Conservation (phyloP, 2,888 invertebrate genomes). For the Lottia scabra region DNA sequence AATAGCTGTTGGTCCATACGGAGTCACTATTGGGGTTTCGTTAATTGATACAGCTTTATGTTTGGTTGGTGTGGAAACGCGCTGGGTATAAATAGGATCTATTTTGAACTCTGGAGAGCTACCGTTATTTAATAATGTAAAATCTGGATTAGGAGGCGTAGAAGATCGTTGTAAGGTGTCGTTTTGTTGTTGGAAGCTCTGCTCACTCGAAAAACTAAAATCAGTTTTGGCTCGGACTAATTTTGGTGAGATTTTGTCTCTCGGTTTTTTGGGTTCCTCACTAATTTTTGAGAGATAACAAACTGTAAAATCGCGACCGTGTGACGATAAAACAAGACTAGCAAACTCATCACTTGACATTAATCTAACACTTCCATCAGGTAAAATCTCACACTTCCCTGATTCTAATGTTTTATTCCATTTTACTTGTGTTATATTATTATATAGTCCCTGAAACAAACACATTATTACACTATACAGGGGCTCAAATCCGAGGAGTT, state of each 20-base stretch:
- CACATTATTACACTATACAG: background rate
- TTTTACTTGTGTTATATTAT: slow-evolving; percentile 47
- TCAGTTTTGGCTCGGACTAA: background rate
- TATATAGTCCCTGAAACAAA: slow-evolving; percentile 54
- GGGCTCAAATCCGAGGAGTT: too few relatives aligned
- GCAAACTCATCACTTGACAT: slow-evolving; percentile 59
- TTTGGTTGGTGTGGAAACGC: slow-evolving; percentile 20
- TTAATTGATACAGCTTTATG: background rate
- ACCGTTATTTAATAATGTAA: background rate
- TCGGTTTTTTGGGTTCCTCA: slow-evolving; percentile 27
- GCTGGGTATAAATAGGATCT: background rate
- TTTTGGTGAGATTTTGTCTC: background rate
- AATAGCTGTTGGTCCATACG: slow-evolving; percentile 31
- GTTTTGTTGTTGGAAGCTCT: background rate
- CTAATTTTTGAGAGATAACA: slow-evolving; percentile 57
- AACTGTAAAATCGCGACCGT: slow-evolving; percentile 58
- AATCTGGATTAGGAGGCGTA: background rate
- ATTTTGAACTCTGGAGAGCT: background rate
- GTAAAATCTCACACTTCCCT: slow-evolving; percentile 43
- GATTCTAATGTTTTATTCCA: slow-evolving; percentile 48
- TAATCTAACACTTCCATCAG: slow-evolving; percentile 54
- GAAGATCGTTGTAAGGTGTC: background rate
- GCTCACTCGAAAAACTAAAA: background rate
- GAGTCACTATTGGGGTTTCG: slow-evolving; percentile 23
- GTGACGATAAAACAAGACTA: slow-evolving; percentile 56